phyloP scores from a whole-genome alignment of 2,113 vertebrate species.

The Ailuropoda melanoleuca region DNA sequence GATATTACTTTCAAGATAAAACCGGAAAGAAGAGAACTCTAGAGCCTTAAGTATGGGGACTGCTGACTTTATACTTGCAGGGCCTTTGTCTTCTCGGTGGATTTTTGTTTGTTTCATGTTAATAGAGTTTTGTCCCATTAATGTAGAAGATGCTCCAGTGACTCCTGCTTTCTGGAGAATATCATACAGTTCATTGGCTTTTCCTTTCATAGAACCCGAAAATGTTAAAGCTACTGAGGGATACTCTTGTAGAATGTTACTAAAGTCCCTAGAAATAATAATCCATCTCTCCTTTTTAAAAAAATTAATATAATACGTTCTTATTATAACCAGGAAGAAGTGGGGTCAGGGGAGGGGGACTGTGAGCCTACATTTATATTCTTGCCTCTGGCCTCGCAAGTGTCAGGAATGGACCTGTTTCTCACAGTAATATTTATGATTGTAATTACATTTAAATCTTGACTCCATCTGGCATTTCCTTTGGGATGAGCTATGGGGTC shows the following conservation, averaged over 20 bases:
- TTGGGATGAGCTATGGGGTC: not conserved
- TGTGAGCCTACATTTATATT: not conserved
- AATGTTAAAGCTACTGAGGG: conserved; percentile 40
- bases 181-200: conserved; percentile 16
- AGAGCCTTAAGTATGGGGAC: not conserved
- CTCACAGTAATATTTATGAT: conserved; percentile 30
- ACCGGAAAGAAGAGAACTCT: not conserved
- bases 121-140: conserved; percentile 38
- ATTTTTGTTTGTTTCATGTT: conserved; percentile 16
- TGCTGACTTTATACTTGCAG: not conserved
- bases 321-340: conserved; percentile 3
- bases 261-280: conserved; percentile 5
- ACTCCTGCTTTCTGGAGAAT: conserved; percentile 35
- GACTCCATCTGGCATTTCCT: conserved; percentile 18
- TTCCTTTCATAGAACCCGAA: conserved; percentile 52
- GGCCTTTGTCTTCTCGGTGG: not conserved
- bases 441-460: conserved; percentile 51
- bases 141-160: not conserved
- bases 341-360: not conserved
- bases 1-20: conserved; percentile 49
- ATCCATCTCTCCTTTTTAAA: not conserved
- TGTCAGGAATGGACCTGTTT: not conserved
- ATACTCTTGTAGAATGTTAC: not conserved
- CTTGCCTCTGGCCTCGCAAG: not conserved
- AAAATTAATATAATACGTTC: not conserved